Evolutionary conservation across 2,113 vertebrate genomes (phyloP).

Genomic region (Cryptomyrus ogoouensis): DNA sequence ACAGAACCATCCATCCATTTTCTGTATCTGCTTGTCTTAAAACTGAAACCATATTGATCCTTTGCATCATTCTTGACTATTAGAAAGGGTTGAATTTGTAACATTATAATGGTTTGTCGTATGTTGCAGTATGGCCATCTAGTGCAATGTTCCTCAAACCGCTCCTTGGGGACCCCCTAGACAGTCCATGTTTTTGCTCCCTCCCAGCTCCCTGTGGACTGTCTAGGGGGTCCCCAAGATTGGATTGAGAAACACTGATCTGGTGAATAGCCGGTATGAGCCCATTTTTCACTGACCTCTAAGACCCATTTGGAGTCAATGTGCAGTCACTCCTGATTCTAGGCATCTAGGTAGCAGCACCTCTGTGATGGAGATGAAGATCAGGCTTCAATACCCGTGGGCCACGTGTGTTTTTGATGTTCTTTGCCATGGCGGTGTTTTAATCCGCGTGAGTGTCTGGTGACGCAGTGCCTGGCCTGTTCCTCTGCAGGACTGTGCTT

Average conservation of each 20-base stretch:
- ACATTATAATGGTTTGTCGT: neutral
- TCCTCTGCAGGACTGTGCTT: neutral
- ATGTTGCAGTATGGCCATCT: neutral
- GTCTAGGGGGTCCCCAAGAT: neutral
- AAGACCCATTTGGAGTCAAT: neutral
- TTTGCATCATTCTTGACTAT: neutral
- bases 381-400: neutral
- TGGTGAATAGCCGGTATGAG: neutral
- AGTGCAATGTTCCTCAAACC: too few relatives aligned
- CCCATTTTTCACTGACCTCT: neutral
- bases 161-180: too few relatives aligned
- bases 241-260: neutral
- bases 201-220: too few relatives aligned
- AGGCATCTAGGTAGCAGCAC: neutral
- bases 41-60: neutral
- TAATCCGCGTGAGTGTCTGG: neutral
- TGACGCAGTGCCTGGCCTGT: neutral
- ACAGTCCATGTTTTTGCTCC: neutral
- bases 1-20: neutral
- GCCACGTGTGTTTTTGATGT: neutral
- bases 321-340: neutral
- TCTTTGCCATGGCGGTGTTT: neutral
- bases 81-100: neutral
- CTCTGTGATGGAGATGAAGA: neutral
- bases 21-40: neutral